A percentile compares a stretch with the other conserved stretches of the same genome.
phyloP scores from a whole-genome alignment of 2,888 invertebrate species.

The Cyrtodaria siliqua region DNA sequence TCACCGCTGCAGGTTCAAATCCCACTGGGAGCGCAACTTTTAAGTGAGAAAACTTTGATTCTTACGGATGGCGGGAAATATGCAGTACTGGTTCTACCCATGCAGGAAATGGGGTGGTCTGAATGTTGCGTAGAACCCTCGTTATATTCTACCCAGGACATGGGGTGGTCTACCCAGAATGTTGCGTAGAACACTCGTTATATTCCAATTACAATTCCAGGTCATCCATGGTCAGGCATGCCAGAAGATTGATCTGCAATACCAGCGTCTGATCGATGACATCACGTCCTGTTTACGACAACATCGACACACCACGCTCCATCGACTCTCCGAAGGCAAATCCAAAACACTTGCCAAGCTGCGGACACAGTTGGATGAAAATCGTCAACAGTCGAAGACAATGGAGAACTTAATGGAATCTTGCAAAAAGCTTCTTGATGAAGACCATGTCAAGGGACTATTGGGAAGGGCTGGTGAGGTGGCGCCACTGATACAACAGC shows the following conservation, averaged over 20 bases:
- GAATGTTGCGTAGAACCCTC: too few species aligned
- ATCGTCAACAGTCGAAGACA: constrained; percentile 61
- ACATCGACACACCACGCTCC: constrained; percentile 68
- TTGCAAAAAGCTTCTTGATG: constrained; percentile 72
- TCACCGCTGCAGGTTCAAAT: too few species aligned
- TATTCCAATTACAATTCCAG: constrained; percentile 51
- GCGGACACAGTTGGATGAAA: constrained; percentile 67
- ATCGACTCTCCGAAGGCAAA: constrained; percentile 55
- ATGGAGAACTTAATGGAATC: constrained; percentile 69
- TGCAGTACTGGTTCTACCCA: too few species aligned
- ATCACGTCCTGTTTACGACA: constrained; percentile 70
- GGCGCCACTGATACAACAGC: constrained; percentile 63
- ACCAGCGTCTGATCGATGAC: constrained; percentile 74
- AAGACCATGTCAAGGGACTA: constrained; percentile 67
- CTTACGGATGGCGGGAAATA: too few species aligned
- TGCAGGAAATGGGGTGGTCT: too few species aligned
- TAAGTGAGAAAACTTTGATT: too few species aligned
- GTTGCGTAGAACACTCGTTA: too few species aligned
- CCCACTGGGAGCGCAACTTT: too few species aligned
- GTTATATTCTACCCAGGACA: not conserved
- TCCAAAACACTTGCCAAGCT: constrained; percentile 54
- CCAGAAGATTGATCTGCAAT: constrained; percentile 77
- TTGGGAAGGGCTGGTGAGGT: constrained; percentile 70
- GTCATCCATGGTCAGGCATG: constrained; percentile 70
- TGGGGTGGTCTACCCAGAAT: not conserved